Percentiles rank a stretch among this genome's conserved stretches.
phyloP scores from a whole-genome alignment of 2,888 invertebrate species.

The Tachina grossa region DNA sequence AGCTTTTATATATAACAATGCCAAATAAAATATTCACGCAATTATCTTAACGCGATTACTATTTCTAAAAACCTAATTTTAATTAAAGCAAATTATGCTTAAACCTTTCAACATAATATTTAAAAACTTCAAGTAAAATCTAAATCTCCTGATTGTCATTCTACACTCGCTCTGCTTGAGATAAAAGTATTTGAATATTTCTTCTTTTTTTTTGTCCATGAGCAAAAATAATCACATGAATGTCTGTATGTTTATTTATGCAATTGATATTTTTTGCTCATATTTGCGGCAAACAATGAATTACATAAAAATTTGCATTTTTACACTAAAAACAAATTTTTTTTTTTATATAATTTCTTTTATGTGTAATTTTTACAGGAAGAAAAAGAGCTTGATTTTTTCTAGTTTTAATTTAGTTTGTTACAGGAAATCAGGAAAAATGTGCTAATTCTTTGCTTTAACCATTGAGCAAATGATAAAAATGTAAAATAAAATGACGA shows the following conservation, averaged over 20 bases:
- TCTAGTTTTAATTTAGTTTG: constrained; percentile 40
- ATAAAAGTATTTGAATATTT: constrained; percentile 27
- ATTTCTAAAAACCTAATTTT: background rate
- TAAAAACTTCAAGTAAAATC: background rate
- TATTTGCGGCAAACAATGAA: constrained; percentile 64
- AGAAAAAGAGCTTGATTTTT: background rate
- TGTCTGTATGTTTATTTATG: constrained; percentile 56
- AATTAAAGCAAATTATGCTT: background rate
- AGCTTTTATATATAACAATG: too few species aligned
- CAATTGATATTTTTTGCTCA: constrained; percentile 10
- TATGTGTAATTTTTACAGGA: constrained; percentile 12
- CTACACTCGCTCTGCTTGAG: constrained; percentile 10
- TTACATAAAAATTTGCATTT: constrained; percentile 68
- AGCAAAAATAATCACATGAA: constrained; percentile 45
- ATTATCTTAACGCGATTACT: too few species aligned
- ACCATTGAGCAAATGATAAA: constrained; percentile 31
- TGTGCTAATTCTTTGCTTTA: constrained; percentile 69
- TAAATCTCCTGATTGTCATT: constrained; percentile 36
- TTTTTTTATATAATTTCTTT: constrained; percentile 30
- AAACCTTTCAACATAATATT: background rate
- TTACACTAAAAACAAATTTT: constrained; percentile 38
- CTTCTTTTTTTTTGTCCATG: background rate
- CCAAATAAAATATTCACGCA: too few species aligned
- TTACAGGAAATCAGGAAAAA: constrained; percentile 66
- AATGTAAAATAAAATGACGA: background rate